Evolutionary conservation across 2,888 invertebrate species (phyloP).

Genomic region (Acheta domesticus): DNA sequence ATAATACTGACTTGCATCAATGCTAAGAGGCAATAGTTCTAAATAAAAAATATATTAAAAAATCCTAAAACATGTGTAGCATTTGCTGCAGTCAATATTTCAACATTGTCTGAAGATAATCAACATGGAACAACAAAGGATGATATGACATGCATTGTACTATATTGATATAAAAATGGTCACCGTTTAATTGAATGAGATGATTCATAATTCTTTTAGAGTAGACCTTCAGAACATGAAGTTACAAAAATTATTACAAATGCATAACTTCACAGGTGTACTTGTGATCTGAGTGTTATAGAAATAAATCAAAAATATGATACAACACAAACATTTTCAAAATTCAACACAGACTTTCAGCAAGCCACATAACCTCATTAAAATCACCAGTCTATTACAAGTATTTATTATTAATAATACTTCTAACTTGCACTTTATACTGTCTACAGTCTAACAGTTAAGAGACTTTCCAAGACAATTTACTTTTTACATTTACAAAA

Average conservation of each 20-base stretch:
- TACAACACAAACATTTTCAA: neutral
- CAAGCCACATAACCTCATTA: constrained; percentile 7
- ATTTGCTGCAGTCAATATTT: constrained; percentile 1
- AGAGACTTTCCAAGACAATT: constrained; percentile 7
- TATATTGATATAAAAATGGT: neutral
- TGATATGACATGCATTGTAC: constrained; percentile 5
- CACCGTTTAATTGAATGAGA: neutral
- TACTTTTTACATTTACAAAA: constrained; percentile 9
- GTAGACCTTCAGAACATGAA: neutral
- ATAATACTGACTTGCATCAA: constrained; percentile 18
- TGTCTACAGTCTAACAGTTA: constrained; percentile 3
- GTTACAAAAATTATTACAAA: constrained; percentile 10
- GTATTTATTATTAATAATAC: constrained; percentile 18
- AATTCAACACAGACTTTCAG: neutral
- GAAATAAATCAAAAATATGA: neutral
- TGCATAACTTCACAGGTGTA: neutral
- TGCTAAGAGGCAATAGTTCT: neutral
- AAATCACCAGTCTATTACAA: constrained; percentile 18
- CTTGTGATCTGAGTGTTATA: neutral
- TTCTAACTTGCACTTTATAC: constrained; percentile 1
- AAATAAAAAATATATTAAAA: constrained; percentile 10
- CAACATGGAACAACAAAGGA: neutral
- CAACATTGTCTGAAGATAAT: neutral
- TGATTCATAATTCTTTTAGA: neutral
- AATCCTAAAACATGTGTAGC: neutral